phyloP scores from a whole-genome alignment of 2,888 invertebrate genomes.

The Monochamus alternatus region DNA sequence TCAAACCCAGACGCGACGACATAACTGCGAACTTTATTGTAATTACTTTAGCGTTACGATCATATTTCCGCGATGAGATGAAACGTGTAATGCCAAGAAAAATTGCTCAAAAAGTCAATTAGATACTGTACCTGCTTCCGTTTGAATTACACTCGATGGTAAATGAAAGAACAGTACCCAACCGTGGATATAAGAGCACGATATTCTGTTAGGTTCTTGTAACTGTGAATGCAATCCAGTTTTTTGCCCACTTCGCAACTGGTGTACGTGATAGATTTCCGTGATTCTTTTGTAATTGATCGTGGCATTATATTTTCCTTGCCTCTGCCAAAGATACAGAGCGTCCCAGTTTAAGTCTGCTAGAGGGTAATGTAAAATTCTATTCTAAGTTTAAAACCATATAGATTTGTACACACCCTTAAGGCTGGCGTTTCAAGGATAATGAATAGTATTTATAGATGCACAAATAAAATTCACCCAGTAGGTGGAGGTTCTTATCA shows the following conservation, averaged over 20 bases:
- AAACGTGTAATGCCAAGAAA: not conserved
- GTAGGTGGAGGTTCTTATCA: no score
- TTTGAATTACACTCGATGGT: not conserved
- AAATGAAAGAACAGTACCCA: not conserved
- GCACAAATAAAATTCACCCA: no score
- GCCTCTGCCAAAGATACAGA: not conserved
- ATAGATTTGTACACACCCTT: no score
- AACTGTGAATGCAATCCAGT: not conserved
- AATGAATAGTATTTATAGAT: no score
- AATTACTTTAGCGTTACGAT: not conserved
- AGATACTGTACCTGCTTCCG: not conserved
- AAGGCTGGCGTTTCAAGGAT: no score
- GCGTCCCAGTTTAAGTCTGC: not conserved
- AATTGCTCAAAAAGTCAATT: not conserved
- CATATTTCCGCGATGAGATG: not conserved
- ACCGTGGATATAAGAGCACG: not conserved
- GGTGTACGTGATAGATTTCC: not conserved
- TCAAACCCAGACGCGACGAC: slow-evolving; percentile 8
- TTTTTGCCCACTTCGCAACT: not conserved
- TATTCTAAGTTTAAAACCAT: not conserved
- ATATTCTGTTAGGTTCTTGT: not conserved
- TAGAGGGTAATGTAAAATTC: no score
- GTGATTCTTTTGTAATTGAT: not conserved
- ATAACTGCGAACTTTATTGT: not conserved
- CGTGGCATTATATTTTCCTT: not conserved